These are phyloP conservation scores for Idris sp. DNA, from an alignment of 1,140 invertebrate species.

Conservation along the genomic window DNA sequence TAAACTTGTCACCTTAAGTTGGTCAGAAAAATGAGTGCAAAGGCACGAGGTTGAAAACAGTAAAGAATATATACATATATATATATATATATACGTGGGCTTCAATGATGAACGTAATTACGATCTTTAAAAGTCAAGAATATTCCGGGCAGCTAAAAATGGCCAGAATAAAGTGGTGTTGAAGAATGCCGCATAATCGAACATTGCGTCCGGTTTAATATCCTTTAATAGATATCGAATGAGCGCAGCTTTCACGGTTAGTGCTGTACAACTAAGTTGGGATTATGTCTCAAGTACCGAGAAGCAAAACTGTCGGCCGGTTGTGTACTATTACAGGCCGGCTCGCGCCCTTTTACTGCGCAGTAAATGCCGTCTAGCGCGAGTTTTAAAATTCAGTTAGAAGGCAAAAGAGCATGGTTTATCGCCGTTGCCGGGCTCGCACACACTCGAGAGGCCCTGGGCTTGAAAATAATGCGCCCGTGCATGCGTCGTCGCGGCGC, in stretches of 20 bases:
- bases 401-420: no score
- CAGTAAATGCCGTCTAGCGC: constrained; percentile 60
- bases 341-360: constrained; percentile 62
- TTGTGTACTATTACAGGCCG: constrained; percentile 60
- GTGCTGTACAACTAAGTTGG: constrained; percentile 29
- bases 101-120: constrained; percentile 34
- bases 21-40: constrained; percentile 1
- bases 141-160: constrained; percentile 21
- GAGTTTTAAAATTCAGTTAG: constrained; percentile 66
- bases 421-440: no score
- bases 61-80: no score
- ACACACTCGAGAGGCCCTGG: constrained; percentile 44
- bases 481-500: constrained; percentile 23
- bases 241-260: constrained; percentile 34
- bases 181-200: constrained; percentile 42
- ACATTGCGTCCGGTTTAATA: constrained; percentile 36
- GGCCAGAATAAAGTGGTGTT: constrained; percentile 27
- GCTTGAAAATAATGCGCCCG: constrained; percentile 45
- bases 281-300: constrained; percentile 24
- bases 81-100: no score
- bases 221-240: constrained; percentile 58
- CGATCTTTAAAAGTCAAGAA: constrained; percentile 35
- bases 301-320: constrained; percentile 38
- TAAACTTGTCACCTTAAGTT: constrained; percentile 21
- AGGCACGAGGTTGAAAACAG: constrained; percentile 2